Base-by-base conservation (phyloP, 2,113 vertebrate genomes). In the Psilopsiagon aurifrons region DNA sequence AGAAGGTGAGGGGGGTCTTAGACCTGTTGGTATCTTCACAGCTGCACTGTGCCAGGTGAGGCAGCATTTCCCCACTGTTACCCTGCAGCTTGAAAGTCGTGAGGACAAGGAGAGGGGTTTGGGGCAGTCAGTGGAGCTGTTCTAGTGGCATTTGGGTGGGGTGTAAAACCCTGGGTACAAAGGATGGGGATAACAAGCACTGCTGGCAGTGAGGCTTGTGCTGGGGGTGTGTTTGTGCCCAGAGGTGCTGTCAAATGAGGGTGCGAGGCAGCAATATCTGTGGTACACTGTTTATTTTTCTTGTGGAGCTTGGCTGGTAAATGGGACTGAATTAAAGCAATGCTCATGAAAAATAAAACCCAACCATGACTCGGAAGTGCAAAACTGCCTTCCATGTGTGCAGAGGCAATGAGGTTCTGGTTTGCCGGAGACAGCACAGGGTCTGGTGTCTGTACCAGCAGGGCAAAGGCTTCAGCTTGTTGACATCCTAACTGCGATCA, bases 401-500 rank as follows among this genome's bases (percentile, higher is more conserved):
- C 96, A 95, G 90, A 97, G 94, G 97, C 35, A 11, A 49, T 67
- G 64, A 95, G 74, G 81, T 79, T 92, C 43, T 66, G 75, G 73
- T 63, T 47, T 91, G 83, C 83, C 68, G 89, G 33, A 75, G 86
- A 70, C 54, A 89, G 90, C 75, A 44, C 37, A 1, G 33, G 33
- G 74, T 78, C 47, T 24, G 41, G 51, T 67, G 87, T 78, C 94
- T 93, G 83, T 95, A 97, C 95, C 96, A 95, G 92, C 95, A 94
- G 90, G 95, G 93, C 95, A 96, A 95, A 97, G 76, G 91, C 94
- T 97, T 95, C 89, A 77, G 93, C 69, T 44, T 83, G 66, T 4
- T 62, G 67, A 81, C 85, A 59, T 14, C 59, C 92, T 83, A 68
- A 59, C 88, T 39, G 73, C 35, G 71, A 54, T 55, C 23, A 43